Evolutionary conservation across 2,113 vertebrate genomes (phyloP), one percentile per base, ranked within the genome.

Genomic region (Chamaea fasciata): DNA sequence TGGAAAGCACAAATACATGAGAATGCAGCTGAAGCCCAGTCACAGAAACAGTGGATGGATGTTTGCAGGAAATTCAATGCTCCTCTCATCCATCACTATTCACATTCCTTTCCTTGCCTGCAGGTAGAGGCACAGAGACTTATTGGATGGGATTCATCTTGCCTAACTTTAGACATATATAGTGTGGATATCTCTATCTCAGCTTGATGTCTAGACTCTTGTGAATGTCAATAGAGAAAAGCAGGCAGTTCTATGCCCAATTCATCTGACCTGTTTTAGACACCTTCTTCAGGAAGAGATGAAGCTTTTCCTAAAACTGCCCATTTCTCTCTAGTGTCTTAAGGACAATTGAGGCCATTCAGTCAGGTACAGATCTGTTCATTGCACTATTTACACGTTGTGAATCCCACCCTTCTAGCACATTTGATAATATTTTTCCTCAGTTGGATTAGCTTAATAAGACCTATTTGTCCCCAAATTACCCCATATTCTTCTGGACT

Each of bases 91-190:
- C 80, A 95, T 96, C 96, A 96, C 90, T 92, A 94, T 96, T 90
- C 95, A 96, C 95, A 84, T 96, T 87, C 88, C 62, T 85, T 89
- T 93, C 88, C 90, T 83, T 83, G 88, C 86, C 94, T 96, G 85
- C 94, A 96, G 92, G 93, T 93, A 96, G 88, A 92, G 49, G 65
- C 88, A 78, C 47, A 27, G 71, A 95, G 80, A 93, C 88, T 93
- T 95, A 96, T 75, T 96, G 93, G 80, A 95, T 93, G 52, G 94
- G 92, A 96, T 97, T 89, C 95, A 96, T 93, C 80, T 96, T 94
- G 87, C 86, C 95, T 96, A 87, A 84, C 96, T 94, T 97, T 68
- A 94, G 95, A 96, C 92, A 89, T 81, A 80, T 89, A 87, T 81
- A 92, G 94, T 81, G 76, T 59, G 67, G 92, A 60, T 90, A 87